These are phyloP conservation scores for Poecilobothrus nobilitatus DNA, from an alignment of 2,888 invertebrate genomes.

Conservation along the genomic window DNA sequence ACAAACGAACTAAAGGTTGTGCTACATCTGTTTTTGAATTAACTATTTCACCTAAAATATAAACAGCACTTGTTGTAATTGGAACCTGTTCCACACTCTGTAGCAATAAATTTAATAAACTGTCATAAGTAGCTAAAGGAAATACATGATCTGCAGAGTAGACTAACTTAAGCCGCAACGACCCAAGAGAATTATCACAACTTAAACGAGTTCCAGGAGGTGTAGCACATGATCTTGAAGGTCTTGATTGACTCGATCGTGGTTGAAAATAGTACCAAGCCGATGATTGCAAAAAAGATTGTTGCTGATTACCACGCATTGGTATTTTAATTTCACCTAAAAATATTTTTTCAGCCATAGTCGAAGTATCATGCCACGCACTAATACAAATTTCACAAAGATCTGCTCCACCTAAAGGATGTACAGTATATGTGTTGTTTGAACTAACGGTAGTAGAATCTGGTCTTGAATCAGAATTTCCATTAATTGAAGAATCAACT, in stretches of 20 bases:
- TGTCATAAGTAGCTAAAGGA: conserved; percentile 69
- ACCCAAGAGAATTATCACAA: conserved; percentile 61
- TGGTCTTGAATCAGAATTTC: conserved; percentile 40
- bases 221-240: conserved; percentile 56
- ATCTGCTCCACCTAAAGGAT: conserved; percentile 54
- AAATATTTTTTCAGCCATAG: conserved; percentile 67
- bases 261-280: conserved; percentile 75
- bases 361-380: conserved; percentile 77
- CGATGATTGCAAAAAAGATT: conserved; percentile 51
- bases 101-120: conserved; percentile 66
- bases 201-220: conserved; percentile 63
- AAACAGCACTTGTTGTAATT: conserved; percentile 70
- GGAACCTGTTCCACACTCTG: conserved; percentile 51
- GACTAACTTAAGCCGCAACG: conserved; percentile 73
- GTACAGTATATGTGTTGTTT: conserved; percentile 50
- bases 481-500: conserved; percentile 40
- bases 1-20: conserved; percentile 77
- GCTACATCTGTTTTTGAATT: conserved; percentile 81
- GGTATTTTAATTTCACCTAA: conserved; percentile 80
- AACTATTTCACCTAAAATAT: conserved; percentile 73
- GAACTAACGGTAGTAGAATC: conserved; percentile 30
- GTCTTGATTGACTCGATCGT: conserved; percentile 54
- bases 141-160: conserved; percentile 87
- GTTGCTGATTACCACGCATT: conserved; percentile 58
- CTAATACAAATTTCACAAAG: conserved; percentile 73